Conservation (phyloP, 2,797 vertebrate genomes). For the Falco biarmicus region DNA sequence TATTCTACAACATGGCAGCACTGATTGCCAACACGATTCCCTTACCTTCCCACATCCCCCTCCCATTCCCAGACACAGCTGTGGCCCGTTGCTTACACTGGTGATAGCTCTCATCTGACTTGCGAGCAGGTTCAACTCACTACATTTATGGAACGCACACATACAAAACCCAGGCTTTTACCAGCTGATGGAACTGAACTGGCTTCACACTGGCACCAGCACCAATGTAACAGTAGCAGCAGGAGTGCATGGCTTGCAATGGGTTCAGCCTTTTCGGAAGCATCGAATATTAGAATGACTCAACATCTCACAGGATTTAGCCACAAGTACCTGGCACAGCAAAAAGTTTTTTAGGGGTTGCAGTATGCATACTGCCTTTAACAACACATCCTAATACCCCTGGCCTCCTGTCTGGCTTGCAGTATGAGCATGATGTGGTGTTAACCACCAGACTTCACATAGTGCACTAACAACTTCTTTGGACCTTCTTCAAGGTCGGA, state of each 20-base stretch:
- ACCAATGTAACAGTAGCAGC: background rate
- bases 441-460: background rate
- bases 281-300: background rate
- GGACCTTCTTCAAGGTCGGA: background rate
- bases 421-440: background rate
- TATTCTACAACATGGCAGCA: background rate
- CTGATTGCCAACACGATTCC: background rate
- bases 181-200: background rate
- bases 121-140: accelerated
- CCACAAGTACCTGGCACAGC: background rate
- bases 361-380: background rate
- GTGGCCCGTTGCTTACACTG: background rate
- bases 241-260: background rate
- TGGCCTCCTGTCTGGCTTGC: background rate
- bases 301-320: background rate
- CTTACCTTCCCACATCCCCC: background rate
- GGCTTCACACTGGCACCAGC: background rate
- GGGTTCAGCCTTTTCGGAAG: background rate
- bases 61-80: background rate
- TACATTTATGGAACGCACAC: background rate
- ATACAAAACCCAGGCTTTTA: background rate
- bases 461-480: background rate
- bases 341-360: background rate
- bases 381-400: background rate
- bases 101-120: background rate